phyloP scores from a whole-genome alignment of 2,888 invertebrate genomes.

The Chromoteleia sp. region DNA sequence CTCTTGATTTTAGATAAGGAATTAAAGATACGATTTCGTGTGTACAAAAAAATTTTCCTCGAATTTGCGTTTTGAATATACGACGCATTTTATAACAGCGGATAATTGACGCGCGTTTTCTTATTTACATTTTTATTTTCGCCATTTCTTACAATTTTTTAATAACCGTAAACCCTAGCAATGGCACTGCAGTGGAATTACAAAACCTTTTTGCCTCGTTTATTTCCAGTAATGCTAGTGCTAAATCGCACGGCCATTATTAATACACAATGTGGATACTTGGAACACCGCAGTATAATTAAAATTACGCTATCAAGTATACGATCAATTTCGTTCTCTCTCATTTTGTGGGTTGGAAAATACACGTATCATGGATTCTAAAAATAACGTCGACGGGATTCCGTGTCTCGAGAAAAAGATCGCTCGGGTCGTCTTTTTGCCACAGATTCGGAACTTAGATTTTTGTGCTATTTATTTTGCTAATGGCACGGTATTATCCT shows the following conservation, averaged over 20 bases:
- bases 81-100: too few species aligned
- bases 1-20: too few species aligned
- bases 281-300: conserved; percentile 14
- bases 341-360: conserved; percentile 12
- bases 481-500: conserved; percentile 45
- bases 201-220: conserved; percentile 23
- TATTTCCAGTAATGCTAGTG: conserved; percentile 20
- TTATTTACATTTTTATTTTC: too few species aligned
- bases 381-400: conserved; percentile 12
- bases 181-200: background rate
- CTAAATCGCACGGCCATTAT: conserved; percentile 10
- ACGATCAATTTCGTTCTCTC: conserved; percentile 14
- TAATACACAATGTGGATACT: conserved; percentile 2
- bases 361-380: conserved; percentile 9
- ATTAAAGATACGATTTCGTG: too few species aligned
- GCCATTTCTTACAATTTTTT: too few species aligned
- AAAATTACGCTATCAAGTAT: conserved; percentile 24
- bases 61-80: too few species aligned
- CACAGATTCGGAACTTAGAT: background rate
- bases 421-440: background rate
- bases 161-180: too few species aligned
- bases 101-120: too few species aligned
- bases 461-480: conserved; percentile 60
- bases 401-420: conserved; percentile 10
- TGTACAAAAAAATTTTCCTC: too few species aligned